Evolutionary conservation across 2,797 vertebrate genomes (phyloP).

Genomic region (Malacoctenus gilli): DNA sequence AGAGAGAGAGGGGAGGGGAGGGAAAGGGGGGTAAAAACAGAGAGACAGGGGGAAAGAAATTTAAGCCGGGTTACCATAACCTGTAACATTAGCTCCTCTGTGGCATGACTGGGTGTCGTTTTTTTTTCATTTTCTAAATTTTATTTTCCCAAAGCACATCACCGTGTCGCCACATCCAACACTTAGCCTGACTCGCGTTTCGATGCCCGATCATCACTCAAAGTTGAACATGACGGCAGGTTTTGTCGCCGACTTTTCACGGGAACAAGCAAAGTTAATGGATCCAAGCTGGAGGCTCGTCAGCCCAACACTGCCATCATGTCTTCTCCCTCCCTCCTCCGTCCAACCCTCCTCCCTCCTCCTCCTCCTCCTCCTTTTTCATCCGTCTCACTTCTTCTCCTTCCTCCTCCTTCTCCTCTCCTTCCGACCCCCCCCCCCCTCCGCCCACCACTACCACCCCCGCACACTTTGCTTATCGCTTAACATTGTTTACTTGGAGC

Average conservation of each 20-base stretch:
- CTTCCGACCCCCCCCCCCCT: slow-evolving; percentile 42
- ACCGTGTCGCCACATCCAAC: background rate
- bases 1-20: background rate
- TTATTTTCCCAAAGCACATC: too few relatives aligned
- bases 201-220: too few relatives aligned
- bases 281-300: slow-evolving; percentile 17
- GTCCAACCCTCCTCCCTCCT: slow-evolving; percentile 40
- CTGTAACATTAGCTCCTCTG: slow-evolving; percentile 8
- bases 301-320: slow-evolving; percentile 35
- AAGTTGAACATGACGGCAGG: too few relatives aligned
- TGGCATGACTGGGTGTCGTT: background rate
- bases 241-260: background rate
- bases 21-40: slow-evolving; percentile 3
- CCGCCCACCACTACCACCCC: slow-evolving; percentile 62
- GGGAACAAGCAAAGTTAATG: slow-evolving; percentile 23
- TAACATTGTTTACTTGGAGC: slow-evolving; percentile 71
- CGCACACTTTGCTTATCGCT: slow-evolving; percentile 72
- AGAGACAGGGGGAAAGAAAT: slow-evolving; percentile 6
- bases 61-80: slow-evolving; percentile 12
- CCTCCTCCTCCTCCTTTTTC: slow-evolving; percentile 43
- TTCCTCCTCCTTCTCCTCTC: slow-evolving; percentile 37
- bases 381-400: slow-evolving; percentile 50
- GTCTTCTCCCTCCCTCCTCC: slow-evolving; percentile 29
- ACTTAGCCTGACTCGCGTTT: background rate
- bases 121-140: too few relatives aligned